Percentiles rank a stretch among this genome's conserved stretches.
These are phyloP conservation scores for Hydropotes inermis DNA, from an alignment of 2,113 vertebrate genomes.

Conservation along the genomic window DNA sequence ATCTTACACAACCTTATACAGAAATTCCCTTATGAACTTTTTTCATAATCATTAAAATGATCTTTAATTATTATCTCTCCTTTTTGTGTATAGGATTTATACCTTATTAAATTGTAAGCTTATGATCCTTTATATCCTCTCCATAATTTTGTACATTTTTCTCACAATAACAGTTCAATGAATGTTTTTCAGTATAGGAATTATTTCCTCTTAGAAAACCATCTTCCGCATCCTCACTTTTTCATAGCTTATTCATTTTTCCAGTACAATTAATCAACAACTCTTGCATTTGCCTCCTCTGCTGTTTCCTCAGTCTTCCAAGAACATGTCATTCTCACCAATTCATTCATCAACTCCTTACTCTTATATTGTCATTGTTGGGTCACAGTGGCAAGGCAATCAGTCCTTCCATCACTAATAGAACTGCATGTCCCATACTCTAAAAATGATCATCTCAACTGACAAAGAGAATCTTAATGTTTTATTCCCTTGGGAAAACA, in stretches of 20 bases:
- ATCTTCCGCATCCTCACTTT: neutral
- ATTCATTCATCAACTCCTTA: too few relatives aligned
- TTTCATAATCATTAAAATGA: neutral
- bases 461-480: neutral
- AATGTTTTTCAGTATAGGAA: neutral
- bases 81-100: neutral
- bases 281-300: neutral
- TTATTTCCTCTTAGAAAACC: neutral
- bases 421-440: neutral
- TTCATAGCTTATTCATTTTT: neutral
- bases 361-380: neutral
- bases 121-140: neutral
- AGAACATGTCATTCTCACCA: neutral
- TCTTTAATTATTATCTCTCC: neutral
- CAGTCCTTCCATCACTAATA: neutral
- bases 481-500: neutral
- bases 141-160: neutral
- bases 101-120: neutral
- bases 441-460: neutral
- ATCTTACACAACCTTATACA: neutral
- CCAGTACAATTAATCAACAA: too few relatives aligned
- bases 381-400: neutral
- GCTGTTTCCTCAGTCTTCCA: neutral
- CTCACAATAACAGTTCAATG: neutral
- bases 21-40: neutral